These are phyloP conservation scores for Phenganax marumi DNA, from an alignment of 92 coral and sea anemone species.

Conservation along the genomic window DNA sequence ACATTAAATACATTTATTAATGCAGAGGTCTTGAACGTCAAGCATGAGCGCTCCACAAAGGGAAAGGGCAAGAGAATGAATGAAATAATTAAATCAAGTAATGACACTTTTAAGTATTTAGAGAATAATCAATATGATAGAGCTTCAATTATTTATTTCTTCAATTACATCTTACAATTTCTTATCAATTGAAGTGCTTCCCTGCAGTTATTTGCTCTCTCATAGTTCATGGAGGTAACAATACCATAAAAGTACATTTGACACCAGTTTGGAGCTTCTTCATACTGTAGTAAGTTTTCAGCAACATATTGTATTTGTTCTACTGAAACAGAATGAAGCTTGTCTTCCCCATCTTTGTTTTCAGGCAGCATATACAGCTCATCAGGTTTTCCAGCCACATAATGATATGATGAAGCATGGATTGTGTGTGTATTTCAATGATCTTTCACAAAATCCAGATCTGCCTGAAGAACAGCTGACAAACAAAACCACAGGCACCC, in stretches of 20 bases:
- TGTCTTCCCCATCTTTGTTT: slow-evolving; percentile 20
- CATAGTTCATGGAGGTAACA: background rate
- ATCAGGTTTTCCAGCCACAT: slow-evolving; percentile 16
- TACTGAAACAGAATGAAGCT: slow-evolving; percentile 14
- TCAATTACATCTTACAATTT: slow-evolving; percentile 9
- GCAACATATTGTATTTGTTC: slow-evolving; percentile 21
- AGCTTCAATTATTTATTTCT: background rate
- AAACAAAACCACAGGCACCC: slow-evolving; percentile 23
- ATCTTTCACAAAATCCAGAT: slow-evolving; percentile 22
- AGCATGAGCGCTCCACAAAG: too few relatives aligned
- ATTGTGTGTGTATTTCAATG: slow-evolving; percentile 24
- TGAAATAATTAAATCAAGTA: too few relatives aligned
- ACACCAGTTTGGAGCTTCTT: slow-evolving; percentile 18
- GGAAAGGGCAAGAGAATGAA: too few relatives aligned
- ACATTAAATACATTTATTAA: too few relatives aligned
- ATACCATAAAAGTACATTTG: slow-evolving; percentile 23
- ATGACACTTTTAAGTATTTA: too few relatives aligned
- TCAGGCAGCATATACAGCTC: slow-evolving; percentile 17
- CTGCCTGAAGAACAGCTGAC: background rate
- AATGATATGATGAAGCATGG: slow-evolving; percentile 8
- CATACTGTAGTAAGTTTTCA: slow-evolving; percentile 18
- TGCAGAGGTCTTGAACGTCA: too few relatives aligned
- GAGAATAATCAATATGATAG: background rate
- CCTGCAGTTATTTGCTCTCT: slow-evolving; percentile 19
- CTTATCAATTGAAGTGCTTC: slow-evolving; percentile 15